These are phyloP conservation scores for Mythimna albipuncta DNA, from an alignment of 2,888 invertebrate species.

Conservation along the genomic window DNA sequence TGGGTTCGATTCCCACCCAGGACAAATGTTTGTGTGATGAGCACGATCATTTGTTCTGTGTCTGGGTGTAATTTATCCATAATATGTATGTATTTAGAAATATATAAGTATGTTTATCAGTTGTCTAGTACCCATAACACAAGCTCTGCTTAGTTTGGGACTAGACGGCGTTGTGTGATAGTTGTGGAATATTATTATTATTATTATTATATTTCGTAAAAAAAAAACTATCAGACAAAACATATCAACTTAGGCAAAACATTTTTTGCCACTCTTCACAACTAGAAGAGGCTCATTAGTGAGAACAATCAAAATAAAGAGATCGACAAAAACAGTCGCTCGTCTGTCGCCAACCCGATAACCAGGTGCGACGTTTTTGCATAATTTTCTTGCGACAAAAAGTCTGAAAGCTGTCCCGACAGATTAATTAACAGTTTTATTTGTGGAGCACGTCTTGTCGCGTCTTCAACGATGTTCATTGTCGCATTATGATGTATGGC, in stretches of 20 bases:
- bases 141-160: no score
- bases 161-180: no score
- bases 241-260: neutral
- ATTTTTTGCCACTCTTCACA: neutral
- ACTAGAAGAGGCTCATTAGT: neutral
- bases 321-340: neutral
- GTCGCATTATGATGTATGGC: constrained; percentile 60
- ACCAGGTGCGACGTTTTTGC: constrained; percentile 50
- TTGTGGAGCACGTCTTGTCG: constrained; percentile 57
- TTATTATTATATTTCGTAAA: no score
- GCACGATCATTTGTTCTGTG: no score
- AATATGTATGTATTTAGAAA: no score
- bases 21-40: no score
- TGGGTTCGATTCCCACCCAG: no score
- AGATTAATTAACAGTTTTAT: constrained; percentile 70
- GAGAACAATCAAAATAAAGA: neutral
- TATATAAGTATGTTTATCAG: no score
- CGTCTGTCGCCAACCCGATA: constrained; percentile 1
- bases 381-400: constrained; percentile 48
- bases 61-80: no score
- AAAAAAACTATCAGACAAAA: neutral
- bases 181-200: no score
- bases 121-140: no score
- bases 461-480: constrained; percentile 46
- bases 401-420: constrained; percentile 63